Evolutionary conservation across 2,113 vertebrate genomes (phyloP), one percentile per base, ranked within the genome.

Genomic region (Psammodynastes pulverulentus): DNA sequence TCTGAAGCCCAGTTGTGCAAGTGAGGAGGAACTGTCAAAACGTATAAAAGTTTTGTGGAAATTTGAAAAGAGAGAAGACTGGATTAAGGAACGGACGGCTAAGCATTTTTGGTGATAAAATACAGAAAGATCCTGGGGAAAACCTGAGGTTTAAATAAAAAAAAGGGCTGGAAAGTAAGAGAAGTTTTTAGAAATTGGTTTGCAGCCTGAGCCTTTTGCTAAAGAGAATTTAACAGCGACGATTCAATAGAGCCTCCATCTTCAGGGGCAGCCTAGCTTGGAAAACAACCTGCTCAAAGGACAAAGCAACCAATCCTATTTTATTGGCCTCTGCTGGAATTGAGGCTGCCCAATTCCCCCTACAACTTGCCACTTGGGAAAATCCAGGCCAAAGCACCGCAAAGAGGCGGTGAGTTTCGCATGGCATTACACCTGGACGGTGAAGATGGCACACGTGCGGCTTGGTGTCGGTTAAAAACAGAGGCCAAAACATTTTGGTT

Each of bases 281-380:
- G 72, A 43, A 21, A 79, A 43, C 17, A 0, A 15, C 15, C 5
- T n/a, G 67, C 67, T 39, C n/a, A 34, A 34, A 15, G 13, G 1
- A 5, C n/a, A 17, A 6, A 34, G 67, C 15, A 34, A 26, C 26
- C 26, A 12, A 29, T 12, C 56, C 26, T 62, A 10, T 26, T 10
- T 29, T 29, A 12, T 12, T 9, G 26, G 6, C 29, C 19, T 21
- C 34, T 39, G n/a, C 13, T 39, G 10, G 67, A 39, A 39, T 19
- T 7, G 67, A 1, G 15, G 34, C 17, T 0, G 34, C 34, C 1
- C 6, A 7, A 43, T 43, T 21, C 7, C 34, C 17, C 7, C 17
- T 1, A 43, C 17, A 49, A 2, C 9, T 79, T 39, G 34, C 15
- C n/a, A 3, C 0, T 0, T 0, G 5, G 21, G 21, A 79, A 79